A percentile compares a stretch with the other conserved stretches of the same genome.
Conservation (phyloP, 2,113 vertebrate genomes). For the Microcebus lehilahytsara region DNA sequence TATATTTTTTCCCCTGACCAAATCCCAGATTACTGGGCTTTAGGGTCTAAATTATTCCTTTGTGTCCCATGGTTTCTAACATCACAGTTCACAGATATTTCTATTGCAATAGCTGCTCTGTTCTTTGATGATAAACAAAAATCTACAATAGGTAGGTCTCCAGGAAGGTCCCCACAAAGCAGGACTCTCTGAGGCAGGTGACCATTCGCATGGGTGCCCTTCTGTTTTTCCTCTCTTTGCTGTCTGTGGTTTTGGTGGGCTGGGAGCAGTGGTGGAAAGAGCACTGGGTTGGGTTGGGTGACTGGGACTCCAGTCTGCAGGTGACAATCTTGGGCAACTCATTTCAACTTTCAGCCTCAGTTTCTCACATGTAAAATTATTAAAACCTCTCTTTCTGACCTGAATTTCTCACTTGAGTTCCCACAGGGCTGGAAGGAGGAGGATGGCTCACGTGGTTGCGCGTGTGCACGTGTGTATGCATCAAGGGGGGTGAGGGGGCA, state of each 20-base stretch:
- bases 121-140: neutral
- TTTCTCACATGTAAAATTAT: neutral
- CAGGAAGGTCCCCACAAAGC: no score
- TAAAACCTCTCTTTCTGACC: neutral
- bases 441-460: accelerated
- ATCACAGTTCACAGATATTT: neutral
- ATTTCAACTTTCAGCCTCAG: neutral
- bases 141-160: neutral
- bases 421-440: neutral
- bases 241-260: neutral
- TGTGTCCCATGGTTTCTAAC: neutral
- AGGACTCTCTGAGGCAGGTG: neutral
- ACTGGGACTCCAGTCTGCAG: neutral
- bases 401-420: neutral
- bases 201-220: accelerated
- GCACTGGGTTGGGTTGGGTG: neutral
- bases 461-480: neutral
- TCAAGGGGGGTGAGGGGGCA: neutral
- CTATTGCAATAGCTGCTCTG: neutral
- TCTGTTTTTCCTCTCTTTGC: neutral
- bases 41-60: neutral
- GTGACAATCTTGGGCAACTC: neutral
- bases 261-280: neutral
- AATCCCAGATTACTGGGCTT: neutral
- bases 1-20: neutral